Evolutionary conservation across 2,797 vertebrate species (phyloP), one percentile per base, ranked within the genome.

Genomic region (Macrochelys suwanniensis): DNA sequence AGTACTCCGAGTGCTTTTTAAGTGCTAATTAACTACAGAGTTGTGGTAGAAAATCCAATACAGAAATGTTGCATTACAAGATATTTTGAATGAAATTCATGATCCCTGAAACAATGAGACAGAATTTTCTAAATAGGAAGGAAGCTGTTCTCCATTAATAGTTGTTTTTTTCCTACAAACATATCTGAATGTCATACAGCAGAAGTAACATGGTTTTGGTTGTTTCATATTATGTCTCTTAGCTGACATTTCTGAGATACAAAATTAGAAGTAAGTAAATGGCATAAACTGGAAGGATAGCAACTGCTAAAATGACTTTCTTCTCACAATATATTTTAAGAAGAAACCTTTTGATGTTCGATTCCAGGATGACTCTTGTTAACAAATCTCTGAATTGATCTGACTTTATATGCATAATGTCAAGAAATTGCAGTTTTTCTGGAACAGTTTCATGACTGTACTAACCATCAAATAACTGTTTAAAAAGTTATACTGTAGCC

Each of bases 31-130:
- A 0, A 47, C 50, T n/a, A 0, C 1, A 51, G 85, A 11, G 16
- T 0, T 0, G 25, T 21, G 8, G 50, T 2, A 56, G 15, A 45
- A 23, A 85, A 37, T n/a, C 28, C 57, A 7, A 33, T 25, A 25
- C 19, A 16, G 12, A 13, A 49, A 78, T 49, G 6, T 0, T 8
- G 21, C 3, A 6, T 16, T 61, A 61, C 5, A 8, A 47, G 25
- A 33, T 11, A 31, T 59, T 54, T 0, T 45, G 51, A 23, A 77
- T 50, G 68, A 6, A 76, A 50, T 0, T 0, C 1, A 26, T 79
- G 80, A 78, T 83, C 5, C 33, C 90, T 11, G 0, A 0, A 7
- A 76, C n/a, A 76, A 45, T 21, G n/a, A 42, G 37, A 42, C 17
- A 71, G 65, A 8, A 21, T 7, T 7, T 61, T 13, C 65, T 76